Evolutionary conservation across 2,113 vertebrate species (phyloP).

Genomic region (Tachysurus fulvidraco): DNA sequence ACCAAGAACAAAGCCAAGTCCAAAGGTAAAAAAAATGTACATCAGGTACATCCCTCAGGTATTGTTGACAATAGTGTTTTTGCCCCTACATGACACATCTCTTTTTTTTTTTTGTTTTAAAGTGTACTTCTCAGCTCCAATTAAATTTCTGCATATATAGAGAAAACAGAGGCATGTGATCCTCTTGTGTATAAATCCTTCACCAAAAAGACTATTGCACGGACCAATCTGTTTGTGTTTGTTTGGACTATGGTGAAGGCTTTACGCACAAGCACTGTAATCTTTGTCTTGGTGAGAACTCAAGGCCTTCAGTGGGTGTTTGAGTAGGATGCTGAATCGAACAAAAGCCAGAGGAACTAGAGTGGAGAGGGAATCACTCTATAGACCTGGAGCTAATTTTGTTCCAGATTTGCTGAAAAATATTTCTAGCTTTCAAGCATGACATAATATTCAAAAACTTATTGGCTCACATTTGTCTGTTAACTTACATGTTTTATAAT

Average conservation of each 20-base stretch:
- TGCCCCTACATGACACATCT: background rate
- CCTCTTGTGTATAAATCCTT: background rate
- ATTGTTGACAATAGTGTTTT: background rate
- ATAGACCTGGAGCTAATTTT: constrained; percentile 27
- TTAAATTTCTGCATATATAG: background rate
- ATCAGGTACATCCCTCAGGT: background rate
- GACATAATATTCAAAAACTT: constrained; percentile 20
- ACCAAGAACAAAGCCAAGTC: constrained; percentile 81
- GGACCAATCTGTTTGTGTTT: background rate
- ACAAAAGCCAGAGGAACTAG: constrained; percentile 28
- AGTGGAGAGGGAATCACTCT: constrained; percentile 27
- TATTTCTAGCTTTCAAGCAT: background rate
- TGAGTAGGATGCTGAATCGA: constrained; percentile 47
- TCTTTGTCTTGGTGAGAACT: constrained; percentile 29
- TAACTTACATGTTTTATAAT: constrained; percentile 2
- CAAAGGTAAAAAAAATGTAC: constrained; percentile 75
- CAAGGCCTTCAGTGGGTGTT: constrained; percentile 48
- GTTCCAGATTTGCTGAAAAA: background rate
- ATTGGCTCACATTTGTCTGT: background rate
- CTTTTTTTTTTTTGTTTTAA: background rate
- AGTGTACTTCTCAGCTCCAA: background rate
- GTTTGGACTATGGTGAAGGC: background rate
- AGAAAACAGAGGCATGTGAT: background rate
- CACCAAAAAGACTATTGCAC: background rate
- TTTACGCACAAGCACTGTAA: constrained; percentile 23